A percentile compares a stretch with the other conserved stretches of the same genome.
Evolutionary conservation across 2,797 vertebrate genomes (phyloP).

Genomic region (Myiotriccus ornatus): DNA sequence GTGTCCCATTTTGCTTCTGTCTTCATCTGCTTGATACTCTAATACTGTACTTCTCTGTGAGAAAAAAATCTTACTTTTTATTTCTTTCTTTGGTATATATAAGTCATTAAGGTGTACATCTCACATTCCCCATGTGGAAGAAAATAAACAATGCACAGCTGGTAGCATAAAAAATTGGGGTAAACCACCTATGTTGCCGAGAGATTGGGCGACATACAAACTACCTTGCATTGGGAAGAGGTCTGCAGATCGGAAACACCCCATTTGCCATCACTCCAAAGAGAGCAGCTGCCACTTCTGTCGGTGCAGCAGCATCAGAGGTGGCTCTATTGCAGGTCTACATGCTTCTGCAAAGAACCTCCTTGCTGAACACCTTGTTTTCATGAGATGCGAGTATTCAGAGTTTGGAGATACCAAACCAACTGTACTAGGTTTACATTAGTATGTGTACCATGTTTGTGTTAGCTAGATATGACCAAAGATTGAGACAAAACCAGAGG

Average conservation of each 20-base stretch:
- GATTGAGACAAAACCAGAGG: background rate
- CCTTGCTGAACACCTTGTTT: background rate
- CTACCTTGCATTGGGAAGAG: background rate
- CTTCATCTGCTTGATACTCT: background rate
- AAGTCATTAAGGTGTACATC: background rate
- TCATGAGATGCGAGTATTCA: background rate
- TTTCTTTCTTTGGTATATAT: background rate
- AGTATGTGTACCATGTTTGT: background rate
- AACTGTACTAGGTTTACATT: background rate
- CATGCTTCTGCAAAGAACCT: background rate
- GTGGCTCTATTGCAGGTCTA: background rate
- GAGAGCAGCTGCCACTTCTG: background rate
- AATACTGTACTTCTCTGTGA: background rate
- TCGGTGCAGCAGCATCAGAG: background rate
- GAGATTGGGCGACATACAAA: background rate
- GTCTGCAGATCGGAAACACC: background rate
- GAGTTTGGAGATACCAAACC: background rate
- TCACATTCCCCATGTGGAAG: background rate
- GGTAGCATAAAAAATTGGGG: background rate
- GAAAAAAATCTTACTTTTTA: background rate
- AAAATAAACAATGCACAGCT: background rate
- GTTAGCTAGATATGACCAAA: background rate
- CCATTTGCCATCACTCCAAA: background rate
- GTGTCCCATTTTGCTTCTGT: background rate
- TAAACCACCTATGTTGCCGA: background rate